Evolutionary conservation across 1,140 invertebrate species (phyloP).

Genomic region (Babylonia areolata): DNA sequence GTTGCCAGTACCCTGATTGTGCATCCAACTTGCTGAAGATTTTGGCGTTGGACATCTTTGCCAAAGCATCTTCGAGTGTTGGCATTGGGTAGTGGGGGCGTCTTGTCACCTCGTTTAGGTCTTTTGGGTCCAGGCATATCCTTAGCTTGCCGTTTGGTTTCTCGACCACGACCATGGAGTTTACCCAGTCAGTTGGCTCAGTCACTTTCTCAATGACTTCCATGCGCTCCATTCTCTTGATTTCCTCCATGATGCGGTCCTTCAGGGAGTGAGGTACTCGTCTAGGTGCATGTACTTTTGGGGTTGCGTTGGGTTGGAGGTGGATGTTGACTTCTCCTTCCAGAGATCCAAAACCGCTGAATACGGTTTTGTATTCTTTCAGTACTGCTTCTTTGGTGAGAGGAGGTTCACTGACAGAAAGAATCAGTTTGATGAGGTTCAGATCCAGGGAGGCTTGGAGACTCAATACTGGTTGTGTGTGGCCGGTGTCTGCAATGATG

Average conservation of each 20-base stretch:
- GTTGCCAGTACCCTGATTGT: conserved; percentile 54
- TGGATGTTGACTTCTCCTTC: conserved; percentile 41
- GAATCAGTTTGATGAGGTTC: conserved; percentile 31
- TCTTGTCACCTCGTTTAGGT: conserved; percentile 76
- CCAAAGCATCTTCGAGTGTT: conserved; percentile 21
- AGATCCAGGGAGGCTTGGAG: conserved; percentile 15
- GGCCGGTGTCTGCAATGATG: neutral
- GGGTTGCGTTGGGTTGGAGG: conserved; percentile 38
- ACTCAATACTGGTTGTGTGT: conserved; percentile 7
- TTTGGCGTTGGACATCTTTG: conserved; percentile 41
- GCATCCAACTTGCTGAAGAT: conserved; percentile 53
- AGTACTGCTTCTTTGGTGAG: conserved; percentile 32
- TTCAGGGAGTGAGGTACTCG: conserved; percentile 38
- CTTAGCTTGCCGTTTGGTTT: conserved; percentile 52
- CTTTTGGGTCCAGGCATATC: conserved; percentile 48
- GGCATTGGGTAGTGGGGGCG: conserved; percentile 51
- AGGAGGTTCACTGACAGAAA: neutral
- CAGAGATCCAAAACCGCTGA: conserved; percentile 45
- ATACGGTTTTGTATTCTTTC: conserved; percentile 41
- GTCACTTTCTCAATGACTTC: conserved; percentile 49
- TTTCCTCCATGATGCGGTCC: conserved; percentile 49
- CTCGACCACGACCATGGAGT: conserved; percentile 46
- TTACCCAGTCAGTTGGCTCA: conserved; percentile 56
- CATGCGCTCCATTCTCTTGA: conserved; percentile 42
- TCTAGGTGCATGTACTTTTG: conserved; percentile 38